These are phyloP conservation scores for Corythucha ciliata DNA, from an alignment of 2,888 invertebrate genomes.

Conservation along the genomic window DNA sequence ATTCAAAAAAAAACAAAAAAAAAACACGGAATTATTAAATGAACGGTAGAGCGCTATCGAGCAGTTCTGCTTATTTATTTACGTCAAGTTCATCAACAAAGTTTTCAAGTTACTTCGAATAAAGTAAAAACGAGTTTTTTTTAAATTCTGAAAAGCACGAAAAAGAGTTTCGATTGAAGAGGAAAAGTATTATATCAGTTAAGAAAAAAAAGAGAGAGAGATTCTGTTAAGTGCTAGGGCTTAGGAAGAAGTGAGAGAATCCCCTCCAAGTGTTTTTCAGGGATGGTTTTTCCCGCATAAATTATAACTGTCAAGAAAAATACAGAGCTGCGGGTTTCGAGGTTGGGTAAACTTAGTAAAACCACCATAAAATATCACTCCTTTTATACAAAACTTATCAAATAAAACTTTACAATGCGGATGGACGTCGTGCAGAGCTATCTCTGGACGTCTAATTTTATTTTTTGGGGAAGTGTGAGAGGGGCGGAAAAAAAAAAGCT, in stretches of 20 bases:
- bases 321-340: constrained; percentile 22
- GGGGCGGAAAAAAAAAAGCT: constrained; percentile 15
- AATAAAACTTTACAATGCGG: constrained; percentile 33
- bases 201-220: constrained; percentile 14
- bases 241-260: not conserved
- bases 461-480: too few species aligned
- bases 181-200: constrained; percentile 21
- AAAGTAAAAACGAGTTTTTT: too few species aligned
- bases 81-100: too few species aligned
- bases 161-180: too few species aligned
- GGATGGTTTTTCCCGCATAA: constrained; percentile 30
- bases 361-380: constrained; percentile 32
- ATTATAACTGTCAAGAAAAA: constrained; percentile 32
- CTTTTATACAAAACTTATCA: constrained; percentile 34
- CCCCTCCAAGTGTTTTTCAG: constrained; percentile 20
- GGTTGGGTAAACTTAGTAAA: constrained; percentile 22
- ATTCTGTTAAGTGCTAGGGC: not conserved
- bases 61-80: too few species aligned
- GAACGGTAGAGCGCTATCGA: too few species aligned
- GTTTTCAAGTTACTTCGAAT: too few species aligned
- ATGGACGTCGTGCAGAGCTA: constrained; percentile 21
- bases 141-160: too few species aligned
- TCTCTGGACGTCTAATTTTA: constrained; percentile 19
- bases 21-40: too few species aligned
- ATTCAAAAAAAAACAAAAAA: too few species aligned